Conservation (phyloP, 1,140 invertebrate genomes). For the Diachasma alloeum region DNA sequence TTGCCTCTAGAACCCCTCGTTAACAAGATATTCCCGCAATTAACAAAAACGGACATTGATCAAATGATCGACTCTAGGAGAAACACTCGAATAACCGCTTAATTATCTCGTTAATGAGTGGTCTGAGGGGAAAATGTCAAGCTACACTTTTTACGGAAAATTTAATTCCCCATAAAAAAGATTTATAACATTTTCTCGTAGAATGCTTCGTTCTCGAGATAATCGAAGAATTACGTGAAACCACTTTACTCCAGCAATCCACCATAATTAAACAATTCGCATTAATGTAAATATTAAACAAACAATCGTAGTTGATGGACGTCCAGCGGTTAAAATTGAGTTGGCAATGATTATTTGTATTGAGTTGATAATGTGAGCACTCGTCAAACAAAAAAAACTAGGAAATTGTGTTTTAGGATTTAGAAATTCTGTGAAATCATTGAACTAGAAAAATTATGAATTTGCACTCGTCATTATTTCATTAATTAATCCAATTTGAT, state of each 20-base stretch:
- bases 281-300: neutral
- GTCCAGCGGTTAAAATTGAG: neutral
- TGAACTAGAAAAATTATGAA: neutral
- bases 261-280: neutral
- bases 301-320: constrained; percentile 7
- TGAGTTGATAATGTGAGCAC: constrained; percentile 7
- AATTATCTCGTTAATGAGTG: too few species aligned
- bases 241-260: neutral
- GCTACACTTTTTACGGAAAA: neutral
- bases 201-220: too few species aligned
- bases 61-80: too few species aligned
- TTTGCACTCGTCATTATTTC: neutral
- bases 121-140: too few species aligned
- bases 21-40: too few species aligned
- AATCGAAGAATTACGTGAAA: neutral
- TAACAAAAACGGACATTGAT: too few species aligned
- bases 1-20: too few species aligned
- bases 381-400: constrained; percentile 1
- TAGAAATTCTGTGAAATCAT: constrained; percentile 3
- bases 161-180: neutral
- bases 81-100: too few species aligned
- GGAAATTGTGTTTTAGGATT: neutral
- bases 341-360: constrained; percentile 6
- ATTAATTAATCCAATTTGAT: neutral
- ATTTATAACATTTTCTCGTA: neutral